Base-by-base conservation (phyloP, 2,888 invertebrate genomes). In the Ypsolopha scabrella region DNA sequence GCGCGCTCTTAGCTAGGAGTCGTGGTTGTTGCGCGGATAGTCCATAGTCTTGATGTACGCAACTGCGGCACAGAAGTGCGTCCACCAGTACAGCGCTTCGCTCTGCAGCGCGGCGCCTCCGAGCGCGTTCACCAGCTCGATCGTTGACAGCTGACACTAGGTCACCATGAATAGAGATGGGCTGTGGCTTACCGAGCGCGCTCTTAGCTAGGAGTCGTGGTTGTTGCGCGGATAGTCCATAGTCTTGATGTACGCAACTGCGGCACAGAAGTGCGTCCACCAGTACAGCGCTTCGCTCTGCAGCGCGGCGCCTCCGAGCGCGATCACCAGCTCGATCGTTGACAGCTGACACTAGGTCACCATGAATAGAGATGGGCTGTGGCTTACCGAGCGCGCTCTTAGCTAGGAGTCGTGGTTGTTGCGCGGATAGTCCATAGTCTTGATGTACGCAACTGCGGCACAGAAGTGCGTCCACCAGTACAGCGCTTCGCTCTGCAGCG, bases 391-490 rank as follows among this genome's bases (percentile, higher is more conserved):
- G 7, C 7, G 33, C 43, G 46, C 39, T 33, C 7, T 10, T n/a
- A 11, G 43, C 47, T 52, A 48, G 45, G 41, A 47, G 35, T 50
- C 13, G 41, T 44, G 46, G 24, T 24, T 24, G 24, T 24, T 24
- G 48, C 54, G 64, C 58, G 82, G 85, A 78, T 93, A 95, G 80
- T 95, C 95, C 97, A 98, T 97, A 52, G 96, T 98, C 88, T 99
- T 99, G 70, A 99, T 98, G 87, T 96, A 98, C 80, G 98, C 97
- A 51, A 98, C 95, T 48, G 97, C 97, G 0, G 98, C 94, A 68
- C 95, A 94, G 85, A 99, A 98, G 80, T 98, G 97, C 51, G 97
- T 98, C 99, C 98, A 99, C 93, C 97, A 98, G 83, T 99, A 99
- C 65, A 94, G 93, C 67, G 97, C 95, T 78, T 97, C 97, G 49